phyloP scores from a whole-genome alignment of 2,888 invertebrate genomes.

The Eumerus sabulonum region DNA sequence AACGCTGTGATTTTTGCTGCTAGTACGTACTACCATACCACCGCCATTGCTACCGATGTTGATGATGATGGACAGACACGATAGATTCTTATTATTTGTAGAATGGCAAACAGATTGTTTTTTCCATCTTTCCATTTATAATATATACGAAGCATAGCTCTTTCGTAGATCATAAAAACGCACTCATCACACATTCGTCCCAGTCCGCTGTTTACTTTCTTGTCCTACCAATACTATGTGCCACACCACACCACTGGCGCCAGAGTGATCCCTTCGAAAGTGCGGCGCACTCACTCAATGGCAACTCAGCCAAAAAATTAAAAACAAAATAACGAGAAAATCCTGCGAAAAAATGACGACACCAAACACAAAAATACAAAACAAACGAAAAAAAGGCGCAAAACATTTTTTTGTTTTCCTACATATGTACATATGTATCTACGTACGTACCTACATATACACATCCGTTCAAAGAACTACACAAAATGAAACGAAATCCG shows the following conservation, averaged over 20 bases:
- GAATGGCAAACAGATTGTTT: conserved; percentile 58
- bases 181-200: conserved; percentile 11
- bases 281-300: conserved; percentile 50
- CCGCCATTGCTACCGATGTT: conserved; percentile 51
- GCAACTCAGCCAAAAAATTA: conserved; percentile 58
- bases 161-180: conserved; percentile 65
- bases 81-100: conserved; percentile 67
- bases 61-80: conserved; percentile 66
- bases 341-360: conserved; percentile 53
- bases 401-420: too few species aligned
- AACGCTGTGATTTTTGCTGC: not conserved
- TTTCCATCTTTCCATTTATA: conserved; percentile 20
- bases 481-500: conserved; percentile 48
- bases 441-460: too few species aligned
- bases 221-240: not conserved
- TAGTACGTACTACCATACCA: conserved; percentile 16
- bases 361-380: conserved; percentile 58
- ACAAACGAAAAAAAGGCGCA: conserved; percentile 39
- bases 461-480: conserved; percentile 13
- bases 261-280: conserved; percentile 56
- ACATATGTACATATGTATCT: too few species aligned
- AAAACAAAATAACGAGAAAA: conserved; percentile 7
- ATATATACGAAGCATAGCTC: conserved; percentile 11
- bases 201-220: not conserved
- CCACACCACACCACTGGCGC: conserved; percentile 30